Evolutionary conservation across 2,888 invertebrate genomes (phyloP).

Genomic region (Lottia gigantea): DNA sequence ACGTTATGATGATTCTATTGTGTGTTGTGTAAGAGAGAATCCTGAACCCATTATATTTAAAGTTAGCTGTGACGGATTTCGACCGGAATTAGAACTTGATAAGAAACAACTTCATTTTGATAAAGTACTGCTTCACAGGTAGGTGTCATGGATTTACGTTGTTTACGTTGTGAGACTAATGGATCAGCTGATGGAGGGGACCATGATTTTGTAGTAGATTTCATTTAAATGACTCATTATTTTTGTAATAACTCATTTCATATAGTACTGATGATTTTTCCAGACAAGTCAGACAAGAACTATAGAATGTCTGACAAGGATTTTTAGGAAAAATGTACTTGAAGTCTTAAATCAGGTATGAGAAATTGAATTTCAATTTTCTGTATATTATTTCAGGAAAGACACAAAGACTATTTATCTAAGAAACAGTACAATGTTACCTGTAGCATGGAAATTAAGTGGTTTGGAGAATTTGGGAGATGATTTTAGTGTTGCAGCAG

Average conservation of each 20-base stretch:
- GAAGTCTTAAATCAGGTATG: too few species aligned
- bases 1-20: constrained; percentile 64
- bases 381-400: constrained; percentile 54
- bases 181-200: too few species aligned
- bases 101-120: constrained; percentile 68
- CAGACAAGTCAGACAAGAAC: too few species aligned
- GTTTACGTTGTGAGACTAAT: too few species aligned
- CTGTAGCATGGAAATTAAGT: constrained; percentile 67
- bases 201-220: too few species aligned
- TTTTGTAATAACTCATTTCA: too few species aligned
- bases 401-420: constrained; percentile 68
- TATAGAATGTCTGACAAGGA: too few species aligned
- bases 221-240: too few species aligned
- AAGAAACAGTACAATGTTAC: constrained; percentile 66
- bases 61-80: constrained; percentile 63
- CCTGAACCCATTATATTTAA: constrained; percentile 68
- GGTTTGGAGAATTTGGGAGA: constrained; percentile 68
- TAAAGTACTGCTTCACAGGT: constrained; percentile 68
- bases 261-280: too few species aligned
- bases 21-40: constrained; percentile 68
- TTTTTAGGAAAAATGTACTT: too few species aligned
- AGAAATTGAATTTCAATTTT: background rate
- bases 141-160: constrained; percentile 16
- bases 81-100: constrained; percentile 67
- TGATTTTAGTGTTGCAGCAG: constrained; percentile 67